These are phyloP conservation scores for Trichopoda pennipes DNA, from an alignment of 2,888 invertebrate species.

Conservation along the genomic window DNA sequence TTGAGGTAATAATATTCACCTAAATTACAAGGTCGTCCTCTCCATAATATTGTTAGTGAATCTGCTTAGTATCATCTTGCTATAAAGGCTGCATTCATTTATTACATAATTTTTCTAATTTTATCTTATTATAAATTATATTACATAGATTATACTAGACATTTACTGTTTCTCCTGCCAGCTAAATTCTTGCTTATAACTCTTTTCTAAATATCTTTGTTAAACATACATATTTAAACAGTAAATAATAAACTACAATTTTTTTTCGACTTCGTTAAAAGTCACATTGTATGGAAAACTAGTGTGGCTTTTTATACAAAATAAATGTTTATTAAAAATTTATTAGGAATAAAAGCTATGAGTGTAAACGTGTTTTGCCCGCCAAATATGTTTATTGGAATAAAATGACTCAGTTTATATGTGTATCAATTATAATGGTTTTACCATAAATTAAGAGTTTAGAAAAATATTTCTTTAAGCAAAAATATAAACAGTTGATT, in stretches of 20 bases:
- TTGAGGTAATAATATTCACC: no score
- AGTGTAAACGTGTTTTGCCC: conserved; percentile 40
- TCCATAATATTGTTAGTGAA: no score
- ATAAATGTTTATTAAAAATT: conserved; percentile 31
- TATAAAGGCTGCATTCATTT: no score
- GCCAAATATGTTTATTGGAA: conserved; percentile 12
- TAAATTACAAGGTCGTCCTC: no score
- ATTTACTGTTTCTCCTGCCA: neutral
- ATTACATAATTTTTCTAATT: no score
- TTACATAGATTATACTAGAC: neutral
- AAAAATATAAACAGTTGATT: neutral
- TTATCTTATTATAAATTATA: no score
- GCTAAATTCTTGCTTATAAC: conserved; percentile 19
- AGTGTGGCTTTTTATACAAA: conserved; percentile 9
- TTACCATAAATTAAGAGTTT: conserved; percentile 15
- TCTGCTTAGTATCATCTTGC: no score
- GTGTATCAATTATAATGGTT: neutral
- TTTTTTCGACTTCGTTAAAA: conserved; percentile 28
- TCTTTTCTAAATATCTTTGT: neutral
- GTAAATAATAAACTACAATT: conserved; percentile 23
- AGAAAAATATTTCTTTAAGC: neutral
- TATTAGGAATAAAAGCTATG: conserved; percentile 5
- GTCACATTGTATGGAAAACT: conserved; percentile 23
- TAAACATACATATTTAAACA: conserved; percentile 30
- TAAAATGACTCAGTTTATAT: conserved; percentile 40